These are phyloP conservation scores for Cosmia trapezina DNA, from an alignment of 2,888 invertebrate genomes.

Conservation along the genomic window DNA sequence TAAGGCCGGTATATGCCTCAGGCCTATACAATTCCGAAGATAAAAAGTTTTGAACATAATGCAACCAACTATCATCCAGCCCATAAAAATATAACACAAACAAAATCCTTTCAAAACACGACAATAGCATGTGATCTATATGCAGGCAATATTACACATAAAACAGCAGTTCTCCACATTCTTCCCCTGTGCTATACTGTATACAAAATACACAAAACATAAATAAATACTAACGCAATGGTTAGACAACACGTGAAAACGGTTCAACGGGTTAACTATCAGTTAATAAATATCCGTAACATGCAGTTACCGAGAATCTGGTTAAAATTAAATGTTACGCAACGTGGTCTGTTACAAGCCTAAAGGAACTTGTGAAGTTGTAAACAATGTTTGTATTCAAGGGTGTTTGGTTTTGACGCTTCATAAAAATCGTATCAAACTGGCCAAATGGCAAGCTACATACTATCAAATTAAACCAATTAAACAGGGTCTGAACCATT, in stretches of 20 bases:
- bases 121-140: constrained; percentile 48
- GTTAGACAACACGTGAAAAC: constrained; percentile 69
- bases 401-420: constrained; percentile 38
- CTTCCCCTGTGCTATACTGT: constrained; percentile 34
- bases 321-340: constrained; percentile 73
- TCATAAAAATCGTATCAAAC: not conserved
- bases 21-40: not conserved
- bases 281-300: constrained; percentile 76
- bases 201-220: constrained; percentile 65
- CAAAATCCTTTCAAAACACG: constrained; percentile 14
- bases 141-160: constrained; percentile 16
- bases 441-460: not conserved
- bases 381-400: constrained; percentile 53
- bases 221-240: constrained; percentile 73
- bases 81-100: constrained; percentile 40
- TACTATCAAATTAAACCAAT: not conserved
- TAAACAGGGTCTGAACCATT: not conserved
- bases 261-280: constrained; percentile 76
- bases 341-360: constrained; percentile 41
- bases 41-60: constrained; percentile 6
- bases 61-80: constrained; percentile 15
- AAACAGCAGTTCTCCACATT: constrained; percentile 22
- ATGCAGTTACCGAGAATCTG: constrained; percentile 71
- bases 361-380: constrained; percentile 35
- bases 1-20: not conserved